phyloP scores from a whole-genome alignment of 2,888 invertebrate genomes.

The Ramazzottius varieornatus region DNA sequence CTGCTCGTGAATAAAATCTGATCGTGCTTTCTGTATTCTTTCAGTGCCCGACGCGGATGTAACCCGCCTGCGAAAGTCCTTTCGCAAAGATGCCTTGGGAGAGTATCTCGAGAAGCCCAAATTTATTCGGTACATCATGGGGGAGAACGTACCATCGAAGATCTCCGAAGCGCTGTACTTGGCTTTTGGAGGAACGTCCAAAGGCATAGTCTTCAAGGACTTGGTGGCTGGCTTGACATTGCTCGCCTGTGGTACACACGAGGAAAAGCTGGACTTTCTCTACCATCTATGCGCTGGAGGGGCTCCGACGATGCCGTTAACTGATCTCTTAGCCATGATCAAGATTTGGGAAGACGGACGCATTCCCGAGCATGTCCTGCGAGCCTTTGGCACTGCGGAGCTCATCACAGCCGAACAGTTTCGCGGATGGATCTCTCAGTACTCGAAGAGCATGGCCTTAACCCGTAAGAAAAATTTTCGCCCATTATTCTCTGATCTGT shows the following conservation, averaged over 20 bases:
- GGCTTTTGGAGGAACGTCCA: conserved; percentile 53
- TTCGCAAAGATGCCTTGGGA: conserved; percentile 49
- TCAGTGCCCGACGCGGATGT: conserved; percentile 56
- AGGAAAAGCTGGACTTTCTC: conserved; percentile 37
- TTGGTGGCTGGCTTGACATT: conserved; percentile 58
- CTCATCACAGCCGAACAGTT: not conserved
- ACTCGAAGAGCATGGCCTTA: not conserved
- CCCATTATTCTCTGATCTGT: not conserved
- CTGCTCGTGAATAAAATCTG: too few relatives aligned
- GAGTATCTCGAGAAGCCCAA: conserved; percentile 42
- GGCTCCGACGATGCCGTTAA: not conserved
- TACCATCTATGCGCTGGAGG: not conserved
- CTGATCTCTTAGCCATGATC: not conserved
- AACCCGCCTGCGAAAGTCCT: conserved; percentile 57
- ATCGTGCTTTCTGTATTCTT: too few relatives aligned
- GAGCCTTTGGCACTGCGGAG: conserved; percentile 13
- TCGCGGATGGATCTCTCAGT: not conserved
- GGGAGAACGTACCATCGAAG: conserved; percentile 52
- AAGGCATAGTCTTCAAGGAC: conserved; percentile 55
- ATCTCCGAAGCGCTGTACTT: conserved; percentile 50
- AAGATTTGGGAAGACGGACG: not conserved
- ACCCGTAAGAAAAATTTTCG: not conserved
- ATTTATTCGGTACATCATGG: conserved; percentile 56
- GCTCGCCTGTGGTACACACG: conserved; percentile 51
- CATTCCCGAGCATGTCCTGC: not conserved